Base-by-base conservation (phyloP, 1,140 invertebrate genomes). In the Drosophila lacteicornis region DNA sequence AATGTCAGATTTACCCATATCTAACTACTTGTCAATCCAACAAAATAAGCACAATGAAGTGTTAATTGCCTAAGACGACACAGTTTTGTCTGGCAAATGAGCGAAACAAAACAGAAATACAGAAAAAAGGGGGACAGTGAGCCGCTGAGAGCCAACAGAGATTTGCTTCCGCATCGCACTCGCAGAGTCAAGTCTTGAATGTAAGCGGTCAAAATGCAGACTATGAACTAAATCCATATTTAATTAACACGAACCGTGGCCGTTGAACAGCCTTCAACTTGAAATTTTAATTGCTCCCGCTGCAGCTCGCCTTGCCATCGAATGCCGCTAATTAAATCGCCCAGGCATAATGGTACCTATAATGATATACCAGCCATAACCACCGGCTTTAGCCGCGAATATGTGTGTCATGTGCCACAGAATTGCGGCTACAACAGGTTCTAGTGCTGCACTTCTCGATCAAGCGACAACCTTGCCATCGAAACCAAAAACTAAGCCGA, bases 221-320 rank as follows among this genome's bases (percentile, higher is more conserved):
- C 73, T 84, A 53, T 90, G 80, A 88, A 55, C 84, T 36, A 87
- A 90, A 87, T 87, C 65, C 84, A 87, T 87, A 68, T 43, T 65
- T 90, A 84, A 90, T 84, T 71, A 78, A 49, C 58, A 19, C 59
- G n/a, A 59, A 33, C 42, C 60, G 50, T 33, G 61, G 60, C 83
- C 77, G 80, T 78, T 84, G 62, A 61, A 78, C 59, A 73, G 69
- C 84, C 84, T 87, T 87, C 84, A 87, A 87, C 84, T 87, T 87
- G 84, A 87, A 87, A 73, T 60, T 71, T 63, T 71, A 51, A 58
- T 67, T 50, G 66, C 50, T 55, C 22, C 30, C 63, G 67, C 63
- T 69, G 67, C 67, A 70, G 67, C 33, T 70, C 46, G 70, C 70
- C 70, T 73, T 73, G 70, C 46, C 70, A 22, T 15, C 68, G 68